Conservation (phyloP, 2,797 vertebrate species). For the Phaenicophaeus curvirostris region DNA sequence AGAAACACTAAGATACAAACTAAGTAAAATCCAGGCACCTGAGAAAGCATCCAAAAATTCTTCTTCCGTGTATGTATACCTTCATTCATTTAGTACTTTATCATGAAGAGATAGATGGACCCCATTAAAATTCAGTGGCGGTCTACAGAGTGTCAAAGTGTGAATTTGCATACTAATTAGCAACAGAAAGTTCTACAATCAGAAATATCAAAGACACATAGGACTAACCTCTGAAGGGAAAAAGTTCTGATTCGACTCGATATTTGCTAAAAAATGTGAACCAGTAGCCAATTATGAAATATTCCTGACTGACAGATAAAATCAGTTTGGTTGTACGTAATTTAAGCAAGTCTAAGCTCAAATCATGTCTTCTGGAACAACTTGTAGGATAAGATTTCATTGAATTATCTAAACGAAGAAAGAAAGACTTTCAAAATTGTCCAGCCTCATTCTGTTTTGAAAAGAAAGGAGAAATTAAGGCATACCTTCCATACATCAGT, state of each 20-base stretch:
- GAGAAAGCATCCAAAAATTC: neutral
- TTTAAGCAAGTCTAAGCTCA: neutral
- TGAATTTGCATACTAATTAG: conserved; percentile 30
- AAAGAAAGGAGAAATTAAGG: neutral
- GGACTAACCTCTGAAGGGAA: conserved; percentile 15
- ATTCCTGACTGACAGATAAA: conserved; percentile 34
- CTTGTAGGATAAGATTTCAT: neutral
- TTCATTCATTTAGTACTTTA: neutral
- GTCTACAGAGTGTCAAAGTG: neutral
- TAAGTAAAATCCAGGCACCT: neutral
- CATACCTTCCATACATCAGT: neutral
- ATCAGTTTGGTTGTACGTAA: neutral
- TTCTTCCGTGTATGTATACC: neutral
- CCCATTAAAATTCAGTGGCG: neutral
- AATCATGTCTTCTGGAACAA: neutral
- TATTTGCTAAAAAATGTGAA: conserved; percentile 21
- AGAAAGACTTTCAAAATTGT: neutral
- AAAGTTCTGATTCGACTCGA: conserved; percentile 7
- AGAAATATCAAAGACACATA: conserved; percentile 26
- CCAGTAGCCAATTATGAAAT: neutral
- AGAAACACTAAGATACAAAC: neutral
- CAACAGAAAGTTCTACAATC: neutral
- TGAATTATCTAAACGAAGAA: neutral
- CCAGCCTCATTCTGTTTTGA: neutral
- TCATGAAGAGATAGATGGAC: neutral